phyloP scores from a whole-genome alignment of 2,113 vertebrate genomes.

The Cebidichthys violaceus region DNA sequence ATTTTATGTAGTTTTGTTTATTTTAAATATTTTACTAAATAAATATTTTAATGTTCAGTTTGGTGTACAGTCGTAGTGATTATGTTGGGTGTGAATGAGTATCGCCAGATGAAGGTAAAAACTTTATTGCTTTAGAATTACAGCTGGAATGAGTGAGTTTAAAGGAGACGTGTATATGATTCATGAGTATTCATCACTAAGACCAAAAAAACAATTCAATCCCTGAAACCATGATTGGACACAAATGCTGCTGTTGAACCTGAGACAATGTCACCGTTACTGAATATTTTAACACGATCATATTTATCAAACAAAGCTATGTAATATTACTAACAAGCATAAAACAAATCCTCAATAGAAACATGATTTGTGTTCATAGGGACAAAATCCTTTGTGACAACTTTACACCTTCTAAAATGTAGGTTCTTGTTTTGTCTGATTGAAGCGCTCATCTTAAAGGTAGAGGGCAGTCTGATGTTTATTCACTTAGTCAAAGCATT shows the following conservation, averaged over 20 bases:
- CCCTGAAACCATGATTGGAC: constrained; percentile 28
- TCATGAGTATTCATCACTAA: neutral
- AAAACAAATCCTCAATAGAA: too few species aligned
- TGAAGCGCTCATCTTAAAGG: neutral
- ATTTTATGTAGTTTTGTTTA: constrained; percentile 85
- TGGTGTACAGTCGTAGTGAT: neutral
- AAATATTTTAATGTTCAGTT: constrained; percentile 86
- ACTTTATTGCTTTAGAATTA: constrained; percentile 60
- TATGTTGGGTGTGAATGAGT: neutral
- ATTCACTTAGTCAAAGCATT: neutral
- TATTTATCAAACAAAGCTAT: neutral
- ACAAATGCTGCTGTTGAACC: constrained; percentile 9
- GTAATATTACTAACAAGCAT: neutral
- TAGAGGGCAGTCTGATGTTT: neutral
- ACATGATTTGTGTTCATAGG: neutral
- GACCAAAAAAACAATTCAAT: constrained; percentile 16
- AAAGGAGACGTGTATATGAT: neutral
- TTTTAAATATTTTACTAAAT: constrained; percentile 90
- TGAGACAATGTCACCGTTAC: constrained; percentile 13
- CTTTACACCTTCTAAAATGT: neutral
- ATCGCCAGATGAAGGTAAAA: constrained; percentile 40
- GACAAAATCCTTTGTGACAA: neutral
- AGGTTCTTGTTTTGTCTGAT: neutral
- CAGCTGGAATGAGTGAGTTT: constrained; percentile 50
- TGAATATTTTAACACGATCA: neutral